These are phyloP conservation scores for Chloroceryle amazona DNA, from an alignment of 2,797 vertebrate species.

Conservation along the genomic window DNA sequence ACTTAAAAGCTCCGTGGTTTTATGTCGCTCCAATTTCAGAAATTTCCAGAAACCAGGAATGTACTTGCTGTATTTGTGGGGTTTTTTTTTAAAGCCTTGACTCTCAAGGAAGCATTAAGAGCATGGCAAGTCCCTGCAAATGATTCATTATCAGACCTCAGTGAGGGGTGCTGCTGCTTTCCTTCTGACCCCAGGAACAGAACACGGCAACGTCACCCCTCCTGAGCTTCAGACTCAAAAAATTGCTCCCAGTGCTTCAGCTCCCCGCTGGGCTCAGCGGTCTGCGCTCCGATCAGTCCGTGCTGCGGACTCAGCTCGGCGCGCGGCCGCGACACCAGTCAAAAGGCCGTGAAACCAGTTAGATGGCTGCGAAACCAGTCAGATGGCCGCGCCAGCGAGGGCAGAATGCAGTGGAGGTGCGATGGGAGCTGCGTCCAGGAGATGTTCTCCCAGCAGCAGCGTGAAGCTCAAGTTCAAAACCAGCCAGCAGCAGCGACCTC, in stretches of 20 bases:
- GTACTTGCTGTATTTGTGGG: not conserved
- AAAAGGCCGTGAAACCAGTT: fast-evolving
- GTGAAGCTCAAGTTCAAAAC: fast-evolving
- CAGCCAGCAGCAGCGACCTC: not conserved
- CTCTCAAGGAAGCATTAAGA: not conserved
- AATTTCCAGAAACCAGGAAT: not conserved
- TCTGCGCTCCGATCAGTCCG: not conserved
- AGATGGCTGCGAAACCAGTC: fast-evolving
- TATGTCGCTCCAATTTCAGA: not conserved
- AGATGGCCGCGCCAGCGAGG: fast-evolving
- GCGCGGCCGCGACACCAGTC: not conserved
- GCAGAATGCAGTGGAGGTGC: fast-evolving
- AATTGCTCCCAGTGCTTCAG: not conserved
- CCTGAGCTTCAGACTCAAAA: not conserved
- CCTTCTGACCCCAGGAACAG: not conserved
- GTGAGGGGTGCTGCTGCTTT: not conserved
- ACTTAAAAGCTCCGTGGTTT: not conserved
- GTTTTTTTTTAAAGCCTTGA: not conserved
- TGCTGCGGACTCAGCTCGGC: not conserved
- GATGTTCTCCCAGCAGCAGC: fast-evolving
- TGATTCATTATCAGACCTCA: not conserved
- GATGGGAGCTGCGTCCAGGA: fast-evolving
- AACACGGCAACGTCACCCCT: not conserved
- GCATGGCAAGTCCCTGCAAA: not conserved
- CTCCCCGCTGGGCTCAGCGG: fast-evolving